These are phyloP conservation scores for Pterocles burchelli DNA, from an alignment of 2,113 vertebrate species.

Conservation along the genomic window DNA sequence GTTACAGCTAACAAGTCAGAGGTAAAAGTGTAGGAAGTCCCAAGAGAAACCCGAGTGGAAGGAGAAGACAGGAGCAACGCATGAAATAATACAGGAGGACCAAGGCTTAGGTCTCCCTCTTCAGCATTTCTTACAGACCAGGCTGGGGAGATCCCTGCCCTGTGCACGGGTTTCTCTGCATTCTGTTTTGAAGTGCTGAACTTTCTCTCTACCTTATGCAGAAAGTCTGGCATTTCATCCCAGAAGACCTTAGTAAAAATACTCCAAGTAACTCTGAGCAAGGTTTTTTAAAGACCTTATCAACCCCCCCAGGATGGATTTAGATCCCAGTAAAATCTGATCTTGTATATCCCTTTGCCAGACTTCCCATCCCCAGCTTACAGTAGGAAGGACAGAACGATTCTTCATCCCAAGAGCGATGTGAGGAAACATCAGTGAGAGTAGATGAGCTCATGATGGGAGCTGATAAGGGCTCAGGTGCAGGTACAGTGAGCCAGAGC, in stretches of 20 bases:
- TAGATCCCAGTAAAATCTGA: neutral
- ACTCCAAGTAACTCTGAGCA: neutral
- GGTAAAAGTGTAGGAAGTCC: neutral
- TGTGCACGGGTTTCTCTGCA: too few relatives aligned
- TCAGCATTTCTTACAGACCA: neutral
- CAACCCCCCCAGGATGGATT: too few relatives aligned
- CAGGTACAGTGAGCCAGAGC: neutral
- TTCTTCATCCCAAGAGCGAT: too few relatives aligned
- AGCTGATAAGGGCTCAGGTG: neutral
- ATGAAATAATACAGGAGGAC: neutral
- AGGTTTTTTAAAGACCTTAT: neutral
- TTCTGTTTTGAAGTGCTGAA: neutral
- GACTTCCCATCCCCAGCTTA: neutral
- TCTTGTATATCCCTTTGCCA: neutral
- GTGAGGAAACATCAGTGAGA: neutral
- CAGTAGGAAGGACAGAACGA: neutral
- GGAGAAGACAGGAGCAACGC: neutral
- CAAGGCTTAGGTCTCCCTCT: neutral
- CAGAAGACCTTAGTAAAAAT: neutral
- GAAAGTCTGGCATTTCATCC: neutral
- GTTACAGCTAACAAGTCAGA: neutral
- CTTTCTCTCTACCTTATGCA: neutral
- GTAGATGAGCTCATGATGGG: neutral
- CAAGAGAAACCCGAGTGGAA: neutral
- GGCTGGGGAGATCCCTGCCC: neutral